phyloP scores from a whole-genome alignment of 2,113 vertebrate genomes.

The Amblyornis subalaris region DNA sequence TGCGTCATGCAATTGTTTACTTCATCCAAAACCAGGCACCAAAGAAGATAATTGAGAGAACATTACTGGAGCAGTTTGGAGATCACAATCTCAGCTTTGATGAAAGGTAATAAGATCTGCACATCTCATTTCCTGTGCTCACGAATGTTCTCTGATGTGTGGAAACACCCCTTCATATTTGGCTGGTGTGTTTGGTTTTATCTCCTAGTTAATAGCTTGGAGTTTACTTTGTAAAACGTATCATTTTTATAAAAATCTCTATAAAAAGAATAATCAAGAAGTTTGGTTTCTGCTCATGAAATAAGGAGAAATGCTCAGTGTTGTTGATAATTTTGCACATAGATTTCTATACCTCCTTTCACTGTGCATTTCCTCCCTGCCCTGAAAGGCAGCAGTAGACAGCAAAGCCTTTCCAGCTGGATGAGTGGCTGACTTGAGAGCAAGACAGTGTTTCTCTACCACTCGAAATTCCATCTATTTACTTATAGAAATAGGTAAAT shows the following conservation, averaged over 20 bases:
- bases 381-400: not conserved
- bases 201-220: not conserved
- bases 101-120: slow-evolving; percentile 80
- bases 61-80: slow-evolving; percentile 91
- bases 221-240: not conserved
- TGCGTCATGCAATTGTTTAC: slow-evolving; percentile 91
- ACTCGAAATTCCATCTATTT: not conserved
- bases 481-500: not conserved
- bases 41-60: slow-evolving; percentile 95
- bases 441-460: not conserved
- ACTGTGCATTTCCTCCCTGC: not conserved
- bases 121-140: not conserved
- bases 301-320: not conserved
- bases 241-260: not conserved
- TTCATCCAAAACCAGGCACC: slow-evolving; percentile 95
- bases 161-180: not conserved
- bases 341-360: not conserved
- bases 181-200: not conserved
- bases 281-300: not conserved
- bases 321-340: not conserved
- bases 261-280: not conserved
- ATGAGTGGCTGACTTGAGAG: not conserved
- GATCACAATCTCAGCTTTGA: slow-evolving; percentile 94
- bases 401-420: not conserved
- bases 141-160: not conserved